Base-by-base conservation (phyloP, 2,113 vertebrate genomes). In the Nothobranchius kuhntae region DNA sequence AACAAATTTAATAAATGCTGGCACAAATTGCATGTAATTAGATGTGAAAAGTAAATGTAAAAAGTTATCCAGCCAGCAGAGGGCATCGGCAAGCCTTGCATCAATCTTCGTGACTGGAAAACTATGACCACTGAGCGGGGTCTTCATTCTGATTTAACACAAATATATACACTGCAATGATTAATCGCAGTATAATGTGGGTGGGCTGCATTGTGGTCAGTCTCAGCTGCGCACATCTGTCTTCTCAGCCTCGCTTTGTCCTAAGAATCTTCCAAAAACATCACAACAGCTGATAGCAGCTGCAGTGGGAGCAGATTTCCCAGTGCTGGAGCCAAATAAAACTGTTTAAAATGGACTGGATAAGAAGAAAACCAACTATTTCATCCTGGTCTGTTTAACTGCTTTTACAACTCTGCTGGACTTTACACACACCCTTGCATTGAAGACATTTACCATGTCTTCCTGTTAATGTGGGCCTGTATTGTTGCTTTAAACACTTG, bases 221-320 rank as follows among this genome's bases (percentile, higher is more conserved):
- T 78, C 78, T 77, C 82, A 90, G 88, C 85, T 89, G 86, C 38
- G 21, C 77, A 87, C 81, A 86, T 86, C 71, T 86, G 78, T 83
- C 84, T 86, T 46, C 53, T 54, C 50, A 9, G 38, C 45, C 61
- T 60, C 40, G 73, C 59, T 9, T 1, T 67, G 78, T 83, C 86
- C 74, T 54, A 53, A 62, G 53, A 75, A 84, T 84, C 78, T 79
- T 55, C 53, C 58, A 53, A 84, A 82, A 88, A 87, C 75, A 85
- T 77, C 47, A 68, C 57, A 84, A 70, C 40, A 36, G 83, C 81
- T 13, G 83, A 76, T 81, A 79, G 10, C 70, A 69, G 77, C 74
- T 81, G 81, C 70, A 46, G 64, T 36, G 62, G 14, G 36, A 57
- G 40, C 57, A 61, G 65, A 59, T 73, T 81, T 82, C 69, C 66